Conservation (phyloP, 2,888 invertebrate species). For the Hypolimnas misippus region DNA sequence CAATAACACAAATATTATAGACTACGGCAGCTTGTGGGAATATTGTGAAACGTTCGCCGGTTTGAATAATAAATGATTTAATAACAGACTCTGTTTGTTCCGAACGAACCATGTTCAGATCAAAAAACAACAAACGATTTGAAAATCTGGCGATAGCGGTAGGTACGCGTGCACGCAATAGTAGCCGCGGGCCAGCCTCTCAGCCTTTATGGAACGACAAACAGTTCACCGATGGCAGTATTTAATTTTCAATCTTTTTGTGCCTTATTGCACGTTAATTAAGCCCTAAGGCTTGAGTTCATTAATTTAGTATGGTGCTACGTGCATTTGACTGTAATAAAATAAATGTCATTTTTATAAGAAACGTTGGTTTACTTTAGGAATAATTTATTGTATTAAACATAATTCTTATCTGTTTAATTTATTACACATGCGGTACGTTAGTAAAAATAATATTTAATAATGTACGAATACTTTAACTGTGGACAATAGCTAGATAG, state of each 20-base stretch:
- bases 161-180: slow-evolving; percentile 53
- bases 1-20: slow-evolving; percentile 42
- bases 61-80: slow-evolving; percentile 84
- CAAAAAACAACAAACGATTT: slow-evolving; percentile 81
- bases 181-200: slow-evolving; percentile 50
- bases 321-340: slow-evolving; percentile 26
- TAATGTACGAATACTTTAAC: too few species aligned
- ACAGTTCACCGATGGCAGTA: slow-evolving; percentile 38
- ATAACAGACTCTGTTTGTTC: slow-evolving; percentile 81
- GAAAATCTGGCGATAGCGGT: slow-evolving; percentile 66
- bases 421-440: too few species aligned
- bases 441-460: too few species aligned
- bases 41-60: slow-evolving; percentile 81
- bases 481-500: too few species aligned
- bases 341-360: slow-evolving; percentile 16
- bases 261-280: slow-evolving; percentile 40
- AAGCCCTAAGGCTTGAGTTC: slow-evolving; percentile 36
- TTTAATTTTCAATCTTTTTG: slow-evolving; percentile 44
- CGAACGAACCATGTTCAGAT: slow-evolving; percentile 70
- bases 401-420: too few species aligned
- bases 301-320: slow-evolving; percentile 34
- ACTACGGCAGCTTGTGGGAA: slow-evolving; percentile 68
- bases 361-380: background rate
- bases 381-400: too few species aligned
- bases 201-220: slow-evolving; percentile 34